A percentile compares a stretch with the other conserved stretches of the same genome.
phyloP scores from a whole-genome alignment of 1,140 invertebrate species.

The Zophobas atratus region DNA sequence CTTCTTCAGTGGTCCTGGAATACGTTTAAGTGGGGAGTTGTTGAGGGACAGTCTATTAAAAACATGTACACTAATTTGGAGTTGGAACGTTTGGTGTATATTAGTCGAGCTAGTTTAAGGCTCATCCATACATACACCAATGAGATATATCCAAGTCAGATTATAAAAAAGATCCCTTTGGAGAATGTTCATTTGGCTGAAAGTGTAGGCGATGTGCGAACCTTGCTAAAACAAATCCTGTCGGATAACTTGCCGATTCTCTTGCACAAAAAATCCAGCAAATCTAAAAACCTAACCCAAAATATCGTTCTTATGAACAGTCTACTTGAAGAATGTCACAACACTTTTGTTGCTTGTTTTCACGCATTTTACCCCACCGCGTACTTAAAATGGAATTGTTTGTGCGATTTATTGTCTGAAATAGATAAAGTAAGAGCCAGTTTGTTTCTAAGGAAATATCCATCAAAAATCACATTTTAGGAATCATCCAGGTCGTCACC shows the following conservation, averaged over 20 bases:
- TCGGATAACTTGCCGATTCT: constrained; percentile 77
- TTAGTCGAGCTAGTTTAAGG: constrained; percentile 86
- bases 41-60: constrained; percentile 68
- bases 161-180: constrained; percentile 74
- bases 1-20: constrained; percentile 88
- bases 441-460: neutral
- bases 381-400: constrained; percentile 91
- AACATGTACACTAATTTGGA: constrained; percentile 74
- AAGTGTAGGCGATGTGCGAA: constrained; percentile 88
- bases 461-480: constrained; percentile 52
- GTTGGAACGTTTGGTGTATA: constrained; percentile 90
- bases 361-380: constrained; percentile 97
- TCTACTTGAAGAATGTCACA: constrained; percentile 91
- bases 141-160: constrained; percentile 87
- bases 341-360: constrained; percentile 92
- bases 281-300: constrained; percentile 51
- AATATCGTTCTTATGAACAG: constrained; percentile 73
- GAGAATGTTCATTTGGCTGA: constrained; percentile 87
- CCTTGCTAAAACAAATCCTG: constrained; percentile 87
- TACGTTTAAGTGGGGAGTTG: constrained; percentile 78
- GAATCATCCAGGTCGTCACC: constrained; percentile 56
- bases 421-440: constrained; percentile 80
- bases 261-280: constrained; percentile 61
- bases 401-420: constrained; percentile 88
- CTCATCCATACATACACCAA: constrained; percentile 88